Evolutionary conservation across 2,888 invertebrate species (phyloP).

Genomic region (Smittia aterrima): DNA sequence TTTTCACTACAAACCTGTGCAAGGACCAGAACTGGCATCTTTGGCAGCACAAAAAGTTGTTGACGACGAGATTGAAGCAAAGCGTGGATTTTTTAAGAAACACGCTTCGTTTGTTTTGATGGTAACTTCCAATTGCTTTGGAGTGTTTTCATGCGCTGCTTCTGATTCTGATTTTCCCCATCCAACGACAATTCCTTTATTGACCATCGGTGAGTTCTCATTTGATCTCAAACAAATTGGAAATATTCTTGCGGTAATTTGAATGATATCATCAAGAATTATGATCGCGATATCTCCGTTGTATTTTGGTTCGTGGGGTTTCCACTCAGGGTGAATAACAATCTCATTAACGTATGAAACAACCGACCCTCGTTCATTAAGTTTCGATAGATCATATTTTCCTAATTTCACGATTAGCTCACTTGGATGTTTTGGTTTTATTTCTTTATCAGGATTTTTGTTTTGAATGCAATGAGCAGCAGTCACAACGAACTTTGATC

Average conservation of each 20-base stretch:
- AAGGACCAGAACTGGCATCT: not conserved
- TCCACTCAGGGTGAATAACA: constrained; percentile 34
- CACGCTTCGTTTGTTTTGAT: constrained; percentile 19
- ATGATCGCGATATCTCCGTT: constrained; percentile 29
- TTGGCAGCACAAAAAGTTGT: constrained; percentile 30
- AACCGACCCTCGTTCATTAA: not conserved
- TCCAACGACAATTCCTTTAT: constrained; percentile 15
- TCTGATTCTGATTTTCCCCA: constrained; percentile 15
- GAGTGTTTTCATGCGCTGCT: not conserved
- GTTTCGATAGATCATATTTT: not conserved
- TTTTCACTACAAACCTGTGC: not conserved
- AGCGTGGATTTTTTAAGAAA: not conserved
- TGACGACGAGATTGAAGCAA: constrained; percentile 3
- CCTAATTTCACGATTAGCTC: constrained; percentile 20
- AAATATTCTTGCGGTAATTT: not conserved
- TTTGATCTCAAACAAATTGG: constrained; percentile 19
- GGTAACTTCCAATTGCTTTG: constrained; percentile 11
- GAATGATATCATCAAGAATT: not conserved
- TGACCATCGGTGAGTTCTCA: not conserved
- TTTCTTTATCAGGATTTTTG: not conserved
- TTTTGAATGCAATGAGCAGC: constrained; percentile 37
- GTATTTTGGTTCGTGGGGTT: constrained; percentile 6
- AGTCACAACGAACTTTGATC: not conserved
- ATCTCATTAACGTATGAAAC: not conserved
- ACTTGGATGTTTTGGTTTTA: not conserved